Conservation (phyloP, 2,888 invertebrate genomes). For the Microchrysa polita region DNA sequence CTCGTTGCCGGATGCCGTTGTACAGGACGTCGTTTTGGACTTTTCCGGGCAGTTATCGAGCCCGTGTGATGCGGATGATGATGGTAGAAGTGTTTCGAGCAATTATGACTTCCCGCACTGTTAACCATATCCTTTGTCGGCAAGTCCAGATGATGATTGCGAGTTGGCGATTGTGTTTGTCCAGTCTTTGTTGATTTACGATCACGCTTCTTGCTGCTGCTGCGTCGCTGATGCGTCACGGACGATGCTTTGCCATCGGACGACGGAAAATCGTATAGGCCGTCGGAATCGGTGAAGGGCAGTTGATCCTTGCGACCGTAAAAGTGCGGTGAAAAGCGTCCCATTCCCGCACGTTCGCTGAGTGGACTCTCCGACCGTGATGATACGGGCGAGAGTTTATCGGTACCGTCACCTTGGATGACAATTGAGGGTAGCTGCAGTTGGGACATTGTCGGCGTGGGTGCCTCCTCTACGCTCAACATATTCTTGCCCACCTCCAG, state of each 20-base stretch:
- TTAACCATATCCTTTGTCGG: slow-evolving; percentile 63
- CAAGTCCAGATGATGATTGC: slow-evolving; percentile 67
- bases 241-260: slow-evolving; percentile 72
- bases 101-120: slow-evolving; percentile 52
- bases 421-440: slow-evolving; percentile 71
- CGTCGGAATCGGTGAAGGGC: slow-evolving; percentile 82
- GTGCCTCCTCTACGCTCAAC: slow-evolving; percentile 67
- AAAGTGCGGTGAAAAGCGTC: slow-evolving; percentile 76
- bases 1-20: slow-evolving; percentile 67
- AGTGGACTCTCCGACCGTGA: slow-evolving; percentile 82
- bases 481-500: slow-evolving; percentile 66
- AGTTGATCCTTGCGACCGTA: slow-evolving; percentile 73
- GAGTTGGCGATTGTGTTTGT: slow-evolving; percentile 56
- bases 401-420: slow-evolving; percentile 68
- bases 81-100: slow-evolving; percentile 57
- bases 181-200: slow-evolving; percentile 67
- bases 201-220: slow-evolving; percentile 71
- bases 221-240: slow-evolving; percentile 69
- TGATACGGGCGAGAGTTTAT: slow-evolving; percentile 77
- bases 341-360: slow-evolving; percentile 76
- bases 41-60: slow-evolving; percentile 66
- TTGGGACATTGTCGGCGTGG: slow-evolving; percentile 64
- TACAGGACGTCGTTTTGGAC: slow-evolving; percentile 69
- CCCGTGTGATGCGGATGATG: slow-evolving; percentile 59
- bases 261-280: slow-evolving; percentile 81